These are phyloP conservation scores for Drosophila subquinaria DNA, from an alignment of 2,888 invertebrate genomes.

Conservation along the genomic window DNA sequence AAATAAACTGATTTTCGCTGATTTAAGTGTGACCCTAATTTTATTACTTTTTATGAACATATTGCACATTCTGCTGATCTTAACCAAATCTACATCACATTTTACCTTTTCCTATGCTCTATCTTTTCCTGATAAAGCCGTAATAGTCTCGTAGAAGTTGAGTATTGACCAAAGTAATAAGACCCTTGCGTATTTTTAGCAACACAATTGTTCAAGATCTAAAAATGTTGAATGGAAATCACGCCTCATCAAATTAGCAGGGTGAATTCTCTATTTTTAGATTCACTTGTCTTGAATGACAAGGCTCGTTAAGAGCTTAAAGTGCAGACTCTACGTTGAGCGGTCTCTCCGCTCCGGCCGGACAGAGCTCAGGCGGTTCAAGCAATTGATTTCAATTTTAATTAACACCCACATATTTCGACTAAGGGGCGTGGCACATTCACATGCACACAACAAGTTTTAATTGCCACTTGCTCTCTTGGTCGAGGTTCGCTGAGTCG, in stretches of 20 bases:
- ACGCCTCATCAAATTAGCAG: constrained; percentile 21
- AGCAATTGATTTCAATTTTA: constrained; percentile 73
- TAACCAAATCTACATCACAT: not conserved
- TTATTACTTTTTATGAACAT: too few species aligned
- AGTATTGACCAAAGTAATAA: constrained; percentile 43
- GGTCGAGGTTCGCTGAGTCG: constrained; percentile 71
- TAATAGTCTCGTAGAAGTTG: not conserved
- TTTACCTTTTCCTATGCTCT: not conserved
- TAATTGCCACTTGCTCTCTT: constrained; percentile 72
- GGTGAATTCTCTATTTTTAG: constrained; percentile 37
- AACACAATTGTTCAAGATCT: constrained; percentile 31
- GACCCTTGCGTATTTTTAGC: constrained; percentile 55
- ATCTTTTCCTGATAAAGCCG: not conserved
- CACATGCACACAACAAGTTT: constrained; percentile 40
- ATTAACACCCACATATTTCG: constrained; percentile 68
- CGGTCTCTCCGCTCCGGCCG: not conserved
- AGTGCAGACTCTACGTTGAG: constrained; percentile 10
- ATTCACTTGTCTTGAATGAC: constrained; percentile 26
- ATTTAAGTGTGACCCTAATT: too few species aligned
- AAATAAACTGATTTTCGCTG: too few species aligned
- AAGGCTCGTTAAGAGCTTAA: constrained; percentile 12
- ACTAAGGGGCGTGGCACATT: constrained; percentile 37
- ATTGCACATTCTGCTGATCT: too few species aligned
- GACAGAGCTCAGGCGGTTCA: constrained; percentile 12
- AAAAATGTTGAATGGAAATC: constrained; percentile 32